phyloP scores from a whole-genome alignment of 2,888 invertebrate genomes.

The Hemithea aestivaria region DNA sequence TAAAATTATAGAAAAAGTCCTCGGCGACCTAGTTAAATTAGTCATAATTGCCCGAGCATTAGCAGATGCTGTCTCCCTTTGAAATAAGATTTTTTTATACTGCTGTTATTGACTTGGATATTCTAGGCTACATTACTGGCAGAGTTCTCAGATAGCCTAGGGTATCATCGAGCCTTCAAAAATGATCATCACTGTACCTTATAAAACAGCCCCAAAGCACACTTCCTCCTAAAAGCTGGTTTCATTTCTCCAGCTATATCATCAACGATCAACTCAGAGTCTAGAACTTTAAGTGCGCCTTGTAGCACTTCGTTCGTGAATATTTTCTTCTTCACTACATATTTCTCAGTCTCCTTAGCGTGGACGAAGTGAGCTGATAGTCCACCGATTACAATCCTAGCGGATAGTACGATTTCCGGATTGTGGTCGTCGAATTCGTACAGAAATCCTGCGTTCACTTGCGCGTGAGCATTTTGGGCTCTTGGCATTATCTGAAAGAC shows the following conservation, averaged over 20 bases:
- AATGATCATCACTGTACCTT: conserved; percentile 73
- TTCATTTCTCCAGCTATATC: conserved; percentile 77
- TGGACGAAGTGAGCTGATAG: conserved; percentile 75
- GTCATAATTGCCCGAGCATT: too few species aligned
- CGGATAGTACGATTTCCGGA: conserved; percentile 50
- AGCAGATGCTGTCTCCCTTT: too few species aligned
- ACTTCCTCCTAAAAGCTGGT: conserved; percentile 77
- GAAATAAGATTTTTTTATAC: too few species aligned
- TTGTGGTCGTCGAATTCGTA: conserved; percentile 69
- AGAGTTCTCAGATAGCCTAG: too few species aligned
- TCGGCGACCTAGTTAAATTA: too few species aligned
- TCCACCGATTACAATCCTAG: conserved; percentile 81
- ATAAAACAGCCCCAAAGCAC: conserved; percentile 82
- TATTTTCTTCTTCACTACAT: conserved; percentile 46
- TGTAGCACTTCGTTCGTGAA: conserved; percentile 70
- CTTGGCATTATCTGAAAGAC: conserved; percentile 83
- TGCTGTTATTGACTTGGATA: too few species aligned
- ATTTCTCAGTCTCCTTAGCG: conserved; percentile 79
- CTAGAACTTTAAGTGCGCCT: conserved; percentile 74
- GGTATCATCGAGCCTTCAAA: too few species aligned
- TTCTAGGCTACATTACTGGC: too few species aligned
- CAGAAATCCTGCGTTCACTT: conserved; percentile 86
- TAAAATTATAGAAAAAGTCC: too few species aligned
- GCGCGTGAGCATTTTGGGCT: conserved; percentile 86
- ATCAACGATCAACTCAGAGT: conserved; percentile 67